phyloP scores from a whole-genome alignment of 2,113 vertebrate genomes.

The Grus americana region DNA sequence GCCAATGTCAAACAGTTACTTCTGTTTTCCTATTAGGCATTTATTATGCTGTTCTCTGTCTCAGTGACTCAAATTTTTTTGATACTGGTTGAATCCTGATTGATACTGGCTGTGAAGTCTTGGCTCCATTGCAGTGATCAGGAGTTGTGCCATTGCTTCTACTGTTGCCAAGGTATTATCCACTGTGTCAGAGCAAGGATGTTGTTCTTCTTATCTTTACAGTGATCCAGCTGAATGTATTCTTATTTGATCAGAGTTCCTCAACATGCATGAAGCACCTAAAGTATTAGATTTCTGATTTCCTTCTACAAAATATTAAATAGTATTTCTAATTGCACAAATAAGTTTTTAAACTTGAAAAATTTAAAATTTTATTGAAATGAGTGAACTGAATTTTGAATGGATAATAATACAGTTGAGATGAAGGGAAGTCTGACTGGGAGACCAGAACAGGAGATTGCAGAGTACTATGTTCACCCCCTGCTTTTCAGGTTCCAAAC shows the following conservation, averaged over 20 bases:
- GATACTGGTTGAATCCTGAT: background rate
- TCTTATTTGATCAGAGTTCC: background rate
- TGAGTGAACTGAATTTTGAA: background rate
- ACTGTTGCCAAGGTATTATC: background rate
- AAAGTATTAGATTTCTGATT: background rate
- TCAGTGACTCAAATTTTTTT: background rate
- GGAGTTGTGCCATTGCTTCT: background rate
- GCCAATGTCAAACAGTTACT: background rate
- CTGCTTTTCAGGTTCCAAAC: background rate
- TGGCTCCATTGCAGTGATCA: background rate
- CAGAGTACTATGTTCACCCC: background rate
- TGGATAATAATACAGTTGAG: background rate
- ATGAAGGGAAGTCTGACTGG: background rate
- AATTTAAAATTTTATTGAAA: background rate
- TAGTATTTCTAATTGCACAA: background rate
- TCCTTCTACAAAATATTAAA: background rate
- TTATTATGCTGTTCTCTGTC: background rate
- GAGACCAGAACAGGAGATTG: background rate
- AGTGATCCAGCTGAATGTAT: background rate
- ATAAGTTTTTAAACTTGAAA: background rate
- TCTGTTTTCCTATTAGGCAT: background rate
- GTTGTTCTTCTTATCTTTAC: background rate
- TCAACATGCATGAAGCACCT: background rate
- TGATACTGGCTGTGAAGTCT: background rate
- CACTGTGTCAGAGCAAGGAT: background rate